Evolutionary conservation across 92 coral and sea anemone genomes (phyloP).

Genomic region (Desmophyllum pertusum): DNA sequence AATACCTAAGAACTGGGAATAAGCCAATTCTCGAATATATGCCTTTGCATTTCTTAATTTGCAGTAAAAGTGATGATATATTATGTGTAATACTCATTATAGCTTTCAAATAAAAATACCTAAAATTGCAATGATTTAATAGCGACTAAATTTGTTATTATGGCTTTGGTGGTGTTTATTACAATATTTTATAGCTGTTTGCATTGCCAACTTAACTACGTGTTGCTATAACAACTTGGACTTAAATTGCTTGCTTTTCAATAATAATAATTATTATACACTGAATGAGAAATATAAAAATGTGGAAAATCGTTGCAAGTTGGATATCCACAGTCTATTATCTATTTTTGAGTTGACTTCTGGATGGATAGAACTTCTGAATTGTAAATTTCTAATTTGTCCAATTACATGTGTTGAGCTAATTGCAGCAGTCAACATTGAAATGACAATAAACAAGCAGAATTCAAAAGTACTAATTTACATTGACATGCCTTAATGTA

Average conservation of each 20-base stretch:
- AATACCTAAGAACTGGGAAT: not conserved
- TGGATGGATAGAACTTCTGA: too few relatives aligned
- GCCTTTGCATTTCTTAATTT: not conserved
- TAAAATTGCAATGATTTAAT: not conserved
- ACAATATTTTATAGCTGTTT: not conserved
- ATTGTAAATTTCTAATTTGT: not conserved
- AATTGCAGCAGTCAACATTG: not conserved
- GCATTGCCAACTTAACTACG: constrained; percentile 18
- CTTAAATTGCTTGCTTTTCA: not conserved
- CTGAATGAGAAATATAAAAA: not conserved
- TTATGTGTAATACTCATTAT: not conserved
- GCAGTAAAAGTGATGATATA: not conserved
- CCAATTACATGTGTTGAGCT: not conserved
- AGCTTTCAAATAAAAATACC: not conserved
- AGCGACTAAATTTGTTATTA: not conserved
- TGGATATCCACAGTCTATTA: not conserved
- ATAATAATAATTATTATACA: not conserved
- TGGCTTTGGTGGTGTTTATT: not conserved
- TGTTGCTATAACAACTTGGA: constrained; percentile 10
- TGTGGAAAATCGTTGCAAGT: not conserved
- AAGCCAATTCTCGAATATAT: not conserved
- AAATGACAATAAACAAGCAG: not conserved
- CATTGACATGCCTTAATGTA: not conserved
- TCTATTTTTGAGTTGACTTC: not conserved
- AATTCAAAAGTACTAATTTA: not conserved